Evolutionary conservation across 2,113 vertebrate species (phyloP), one percentile per base, ranked within the genome.

Genomic region (Noctilio leporinus): DNA sequence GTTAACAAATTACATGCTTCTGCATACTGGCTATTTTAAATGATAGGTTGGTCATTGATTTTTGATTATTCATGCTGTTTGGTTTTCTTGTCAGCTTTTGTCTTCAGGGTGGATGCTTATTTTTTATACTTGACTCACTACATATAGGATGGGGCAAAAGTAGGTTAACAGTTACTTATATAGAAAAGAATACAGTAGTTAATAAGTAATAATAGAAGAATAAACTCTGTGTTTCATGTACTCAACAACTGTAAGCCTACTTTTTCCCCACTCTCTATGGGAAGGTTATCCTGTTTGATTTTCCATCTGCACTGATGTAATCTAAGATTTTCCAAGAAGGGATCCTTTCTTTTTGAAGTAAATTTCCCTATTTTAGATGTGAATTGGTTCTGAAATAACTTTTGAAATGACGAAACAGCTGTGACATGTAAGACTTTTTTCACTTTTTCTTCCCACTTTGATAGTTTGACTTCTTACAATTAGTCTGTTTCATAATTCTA

Each of bases 61-160:
- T 80, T 12, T 7, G 38, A 47, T 81, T 91, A 84, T 59, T 92
- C 24, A 19, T 1, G 4, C 9, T 67, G 33, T 67, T 82, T 76
- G 73, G 51, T 82, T 84, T n/a, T 89, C 28, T 96, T 94, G 16
- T 69, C 11, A 62, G 47, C 72, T 95, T 96, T 89, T 45, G 30
- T 62, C 26, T 88, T 93, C 10, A 76, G 17, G 19, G 19, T 65
- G 49, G 9, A 22, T 96, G 91, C 30, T 82, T 33, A 57, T 96
- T 19, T n/a, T 77, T 33, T 88, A 5, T 88, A 5, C n/a, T 78
- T 91, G 38, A 82, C n/a, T 80, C 9, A 24, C 6, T 91, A 40
- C 33, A 69, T 72, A 76, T 30, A 51, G 73, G 33, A 51, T 76
- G 73, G 45, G 73, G 73, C 33, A 51, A 76, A 51, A 76, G 73